Percentiles rank a stretch among this genome's conserved stretches.
phyloP scores from a whole-genome alignment of 1,140 invertebrate species.

The Lasioglossum albipes region DNA sequence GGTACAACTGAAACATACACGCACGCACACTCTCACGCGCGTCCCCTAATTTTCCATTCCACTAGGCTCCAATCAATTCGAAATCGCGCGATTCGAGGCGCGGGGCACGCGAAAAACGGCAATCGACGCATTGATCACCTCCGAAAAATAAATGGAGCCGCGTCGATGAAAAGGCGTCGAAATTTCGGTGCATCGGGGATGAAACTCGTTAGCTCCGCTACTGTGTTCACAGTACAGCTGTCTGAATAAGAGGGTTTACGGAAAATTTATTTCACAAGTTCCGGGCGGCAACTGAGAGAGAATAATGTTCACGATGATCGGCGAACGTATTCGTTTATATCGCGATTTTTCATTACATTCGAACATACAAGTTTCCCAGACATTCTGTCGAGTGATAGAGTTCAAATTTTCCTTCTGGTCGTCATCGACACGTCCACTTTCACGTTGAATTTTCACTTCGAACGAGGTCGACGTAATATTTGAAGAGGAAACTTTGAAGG shows the following conservation, averaged over 20 bases:
- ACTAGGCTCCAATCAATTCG: constrained; percentile 20
- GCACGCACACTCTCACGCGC: no score
- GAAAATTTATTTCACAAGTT: constrained; percentile 57
- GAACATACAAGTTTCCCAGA: no score
- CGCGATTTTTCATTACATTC: no score
- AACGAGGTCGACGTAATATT: neutral
- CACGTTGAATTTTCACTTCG: neutral
- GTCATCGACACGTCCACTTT: no score
- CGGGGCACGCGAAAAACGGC: constrained; percentile 7
- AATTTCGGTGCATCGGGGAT: constrained; percentile 45
- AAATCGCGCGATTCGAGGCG: constrained; percentile 4
- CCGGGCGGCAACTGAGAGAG: constrained; percentile 46
- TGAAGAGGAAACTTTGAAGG: neutral
- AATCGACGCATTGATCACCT: neutral
- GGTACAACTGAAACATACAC: no score
- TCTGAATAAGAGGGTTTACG: constrained; percentile 53
- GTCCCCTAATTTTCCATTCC: constrained; percentile 19
- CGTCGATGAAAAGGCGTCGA: constrained; percentile 39
- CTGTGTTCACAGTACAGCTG: constrained; percentile 57
- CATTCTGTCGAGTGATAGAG: no score
- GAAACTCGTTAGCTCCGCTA: constrained; percentile 60
- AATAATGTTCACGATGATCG: constrained; percentile 55
- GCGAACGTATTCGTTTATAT: neutral
- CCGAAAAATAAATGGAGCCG: constrained; percentile 5
- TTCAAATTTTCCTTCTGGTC: no score